A percentile compares a stretch with the other conserved stretches of the same genome.
Conservation (phyloP, 2,888 invertebrate species). For the Acleris laterana region DNA sequence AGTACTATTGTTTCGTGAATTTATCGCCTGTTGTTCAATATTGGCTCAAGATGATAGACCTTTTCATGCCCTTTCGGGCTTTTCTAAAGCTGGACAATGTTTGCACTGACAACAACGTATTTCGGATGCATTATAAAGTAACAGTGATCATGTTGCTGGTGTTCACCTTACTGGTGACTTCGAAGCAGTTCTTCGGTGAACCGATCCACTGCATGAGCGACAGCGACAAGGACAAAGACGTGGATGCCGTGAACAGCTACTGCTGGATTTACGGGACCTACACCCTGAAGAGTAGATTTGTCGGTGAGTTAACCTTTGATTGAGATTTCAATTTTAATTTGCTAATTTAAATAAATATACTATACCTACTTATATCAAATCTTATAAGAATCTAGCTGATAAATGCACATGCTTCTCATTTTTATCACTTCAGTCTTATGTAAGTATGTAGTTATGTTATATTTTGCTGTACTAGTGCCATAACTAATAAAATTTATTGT, state of each 20-base stretch:
- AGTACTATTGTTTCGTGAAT: neutral
- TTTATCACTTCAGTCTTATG: too few relatives aligned
- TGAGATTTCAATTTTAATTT: too few relatives aligned
- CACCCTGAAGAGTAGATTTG: slow-evolving; percentile 77
- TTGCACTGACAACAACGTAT: slow-evolving; percentile 90
- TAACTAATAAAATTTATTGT: too few relatives aligned
- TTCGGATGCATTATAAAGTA: slow-evolving; percentile 89
- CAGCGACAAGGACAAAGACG: slow-evolving; percentile 71
- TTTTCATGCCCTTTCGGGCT: slow-evolving; percentile 87
- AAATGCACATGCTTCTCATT: too few relatives aligned
- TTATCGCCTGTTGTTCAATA: slow-evolving; percentile 5
- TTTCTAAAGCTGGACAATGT: slow-evolving; percentile 87
- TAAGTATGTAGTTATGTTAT: too few relatives aligned
- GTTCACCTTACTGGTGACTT: slow-evolving; percentile 89
- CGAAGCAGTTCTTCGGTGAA: slow-evolving; percentile 93
- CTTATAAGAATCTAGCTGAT: too few relatives aligned
- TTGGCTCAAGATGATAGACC: slow-evolving; percentile 83
- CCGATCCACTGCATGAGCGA: slow-evolving; percentile 90
- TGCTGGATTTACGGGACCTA: slow-evolving; percentile 92
- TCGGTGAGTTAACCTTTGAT: slow-evolving; percentile 53
- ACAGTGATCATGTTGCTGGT: slow-evolving; percentile 89
- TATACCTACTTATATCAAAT: too few relatives aligned
- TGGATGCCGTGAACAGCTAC: slow-evolving; percentile 88
- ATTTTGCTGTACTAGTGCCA: too few relatives aligned
- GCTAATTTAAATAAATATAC: too few relatives aligned